A percentile compares a stretch with the other conserved stretches of the same genome.
Conservation (phyloP, 2,797 vertebrate species). For the Enteromius paludinosus region DNA sequence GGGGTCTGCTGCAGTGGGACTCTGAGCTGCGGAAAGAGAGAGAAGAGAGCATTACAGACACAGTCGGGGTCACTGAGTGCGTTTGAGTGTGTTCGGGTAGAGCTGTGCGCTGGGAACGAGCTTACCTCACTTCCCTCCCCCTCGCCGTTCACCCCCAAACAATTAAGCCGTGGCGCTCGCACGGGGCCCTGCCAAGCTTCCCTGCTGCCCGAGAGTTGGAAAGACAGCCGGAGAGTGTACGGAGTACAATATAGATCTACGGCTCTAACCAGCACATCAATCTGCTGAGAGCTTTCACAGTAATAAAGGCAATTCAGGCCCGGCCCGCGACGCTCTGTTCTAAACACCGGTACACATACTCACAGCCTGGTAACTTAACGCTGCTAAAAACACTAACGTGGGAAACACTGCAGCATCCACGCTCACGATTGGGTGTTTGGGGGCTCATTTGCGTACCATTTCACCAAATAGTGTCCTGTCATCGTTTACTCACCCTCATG, state of each 20-base stretch:
- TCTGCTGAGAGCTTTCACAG: conserved; percentile 52
- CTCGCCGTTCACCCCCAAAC: conserved; percentile 53
- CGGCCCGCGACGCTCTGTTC: conserved; percentile 2
- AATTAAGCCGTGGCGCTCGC: conserved; percentile 54
- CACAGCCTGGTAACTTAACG: background rate
- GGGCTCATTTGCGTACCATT: background rate
- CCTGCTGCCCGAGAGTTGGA: conserved; percentile 37
- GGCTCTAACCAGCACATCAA: conserved; percentile 59
- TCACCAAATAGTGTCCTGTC: too few species aligned
- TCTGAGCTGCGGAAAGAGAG: conserved; percentile 86
- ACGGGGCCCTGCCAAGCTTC: conserved; percentile 56
- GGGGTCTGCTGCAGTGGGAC: conserved; percentile 96
- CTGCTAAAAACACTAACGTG: conserved; percentile 2
- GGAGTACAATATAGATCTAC: conserved; percentile 60
- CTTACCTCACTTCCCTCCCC: conserved; percentile 51
- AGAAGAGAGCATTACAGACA: conserved; percentile 50
- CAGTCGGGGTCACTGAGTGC: conserved; percentile 47
- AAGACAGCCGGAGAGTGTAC: conserved; percentile 46
- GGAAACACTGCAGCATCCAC: background rate
- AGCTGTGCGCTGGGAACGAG: conserved; percentile 46
- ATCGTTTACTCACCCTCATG: background rate
- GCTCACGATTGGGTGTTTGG: background rate
- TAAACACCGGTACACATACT: conserved; percentile 24
- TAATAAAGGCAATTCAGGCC: conserved; percentile 47
- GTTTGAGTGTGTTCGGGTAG: conserved; percentile 39